These are phyloP conservation scores for Glossosoma conforme DNA, from an alignment of 1,140 invertebrate genomes.

Conservation along the genomic window DNA sequence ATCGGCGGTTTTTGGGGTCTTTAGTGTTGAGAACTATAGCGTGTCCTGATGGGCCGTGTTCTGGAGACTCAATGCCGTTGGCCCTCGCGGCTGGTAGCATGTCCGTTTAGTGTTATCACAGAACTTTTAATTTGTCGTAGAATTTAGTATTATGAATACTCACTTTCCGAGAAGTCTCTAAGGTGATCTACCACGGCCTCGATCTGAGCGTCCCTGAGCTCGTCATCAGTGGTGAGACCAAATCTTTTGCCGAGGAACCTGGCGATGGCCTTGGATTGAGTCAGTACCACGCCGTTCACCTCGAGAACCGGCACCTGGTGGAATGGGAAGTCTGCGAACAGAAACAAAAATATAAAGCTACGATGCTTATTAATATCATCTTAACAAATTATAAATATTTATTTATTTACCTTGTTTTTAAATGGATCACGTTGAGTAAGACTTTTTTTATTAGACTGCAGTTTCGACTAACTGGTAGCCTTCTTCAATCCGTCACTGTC, in stretches of 20 bases:
- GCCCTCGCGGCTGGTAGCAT: not conserved
- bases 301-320: conserved; percentile 71
- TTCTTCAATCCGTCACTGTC: no score
- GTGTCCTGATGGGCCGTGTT: no score
- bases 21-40: no score
- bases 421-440: no score
- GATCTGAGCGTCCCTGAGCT: conserved; percentile 61
- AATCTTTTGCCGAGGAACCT: conserved; percentile 65
- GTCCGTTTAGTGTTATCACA: not conserved
- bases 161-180: conserved; percentile 13
- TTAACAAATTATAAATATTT: no score
- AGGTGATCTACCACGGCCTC: conserved; percentile 59
- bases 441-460: no score
- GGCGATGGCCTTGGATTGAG: conserved; percentile 66
- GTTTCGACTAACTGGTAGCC: no score
- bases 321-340: conserved; percentile 68
- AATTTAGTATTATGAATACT: not conserved
- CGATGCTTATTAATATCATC: no score
- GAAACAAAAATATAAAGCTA: no score
- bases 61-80: not conserved
- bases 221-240: conserved; percentile 58
- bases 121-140: not conserved
- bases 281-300: conserved; percentile 61
- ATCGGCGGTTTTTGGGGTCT: no score
- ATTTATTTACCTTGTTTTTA: no score